A percentile compares a stretch with the other conserved stretches of the same genome.
phyloP scores from a whole-genome alignment of 2,797 vertebrate genomes.

The Hirundo rustica region DNA sequence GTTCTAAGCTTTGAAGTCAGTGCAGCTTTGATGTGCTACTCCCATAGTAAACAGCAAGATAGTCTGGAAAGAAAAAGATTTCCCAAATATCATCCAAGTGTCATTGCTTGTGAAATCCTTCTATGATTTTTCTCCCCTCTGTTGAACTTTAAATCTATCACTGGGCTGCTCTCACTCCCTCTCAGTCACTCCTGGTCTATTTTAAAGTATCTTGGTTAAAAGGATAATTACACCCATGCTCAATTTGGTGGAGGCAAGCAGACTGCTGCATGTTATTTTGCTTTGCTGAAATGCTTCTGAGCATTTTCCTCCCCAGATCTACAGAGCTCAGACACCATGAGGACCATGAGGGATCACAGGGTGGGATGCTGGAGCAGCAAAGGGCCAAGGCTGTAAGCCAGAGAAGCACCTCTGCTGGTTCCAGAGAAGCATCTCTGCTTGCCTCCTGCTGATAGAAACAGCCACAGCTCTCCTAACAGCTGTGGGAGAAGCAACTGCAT shows the following conservation, averaged over 20 bases:
- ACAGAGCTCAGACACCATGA: neutral
- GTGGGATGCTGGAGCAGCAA: neutral
- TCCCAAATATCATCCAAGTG: constrained; percentile 68
- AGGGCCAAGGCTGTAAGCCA: neutral
- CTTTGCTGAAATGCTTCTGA: neutral
- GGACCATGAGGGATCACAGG: neutral
- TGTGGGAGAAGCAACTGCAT: neutral
- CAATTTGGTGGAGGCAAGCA: neutral
- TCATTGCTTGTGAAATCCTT: constrained; percentile 62
- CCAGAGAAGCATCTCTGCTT: neutral
- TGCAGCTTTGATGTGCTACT: constrained; percentile 78
- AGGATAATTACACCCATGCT: constrained; percentile 28
- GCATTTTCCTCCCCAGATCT: neutral
- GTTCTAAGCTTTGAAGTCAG: constrained; percentile 78
- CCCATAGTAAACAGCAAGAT: constrained; percentile 71
- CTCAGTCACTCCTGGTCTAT: neutral
- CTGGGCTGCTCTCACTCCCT: neutral
- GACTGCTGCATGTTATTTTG: neutral
- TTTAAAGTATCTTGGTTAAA: constrained; percentile 37
- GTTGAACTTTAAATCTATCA: constrained; percentile 52
- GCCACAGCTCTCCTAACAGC: neutral
- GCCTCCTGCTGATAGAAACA: neutral
- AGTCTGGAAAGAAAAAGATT: constrained; percentile 72
- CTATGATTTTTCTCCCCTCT: neutral
- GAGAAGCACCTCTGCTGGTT: neutral